These are phyloP conservation scores for Amiota mariae DNA, from an alignment of 2,888 invertebrate species.

Conservation along the genomic window DNA sequence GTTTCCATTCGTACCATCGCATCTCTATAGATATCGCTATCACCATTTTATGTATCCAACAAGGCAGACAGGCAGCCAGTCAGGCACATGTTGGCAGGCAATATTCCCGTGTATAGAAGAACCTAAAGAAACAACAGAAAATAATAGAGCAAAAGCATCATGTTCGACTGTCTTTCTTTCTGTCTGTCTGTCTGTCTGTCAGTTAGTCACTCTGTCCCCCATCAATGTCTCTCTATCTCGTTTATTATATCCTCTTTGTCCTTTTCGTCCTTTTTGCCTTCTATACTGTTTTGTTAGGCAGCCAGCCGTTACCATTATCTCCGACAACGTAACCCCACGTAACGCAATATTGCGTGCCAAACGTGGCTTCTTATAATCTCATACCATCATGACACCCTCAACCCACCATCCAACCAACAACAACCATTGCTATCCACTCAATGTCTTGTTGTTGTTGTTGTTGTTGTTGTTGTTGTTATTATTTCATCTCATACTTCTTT, in stretches of 20 bases:
- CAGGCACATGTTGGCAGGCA: conserved; percentile 24
- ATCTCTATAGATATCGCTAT: neutral
- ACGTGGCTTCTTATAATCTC: conserved; percentile 40
- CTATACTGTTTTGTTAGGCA: neutral
- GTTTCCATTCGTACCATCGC: neutral
- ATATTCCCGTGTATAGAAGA: neutral
- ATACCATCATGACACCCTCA: neutral
- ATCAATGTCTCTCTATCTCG: neutral
- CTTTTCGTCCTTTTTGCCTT: conserved; percentile 6
- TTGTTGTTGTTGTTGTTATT: conserved; percentile 29
- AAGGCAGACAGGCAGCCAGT: neutral
- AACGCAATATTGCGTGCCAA: conserved; percentile 55
- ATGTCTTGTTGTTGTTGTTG: neutral
- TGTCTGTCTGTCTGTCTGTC: neutral
- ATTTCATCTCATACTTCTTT: conserved; percentile 49
- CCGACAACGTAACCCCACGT: conserved; percentile 58
- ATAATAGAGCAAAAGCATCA: conserved; percentile 28
- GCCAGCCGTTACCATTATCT: conserved; percentile 39
- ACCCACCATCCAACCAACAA: neutral
- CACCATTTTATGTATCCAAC: neutral
- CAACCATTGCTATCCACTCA: neutral
- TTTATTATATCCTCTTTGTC: neutral
- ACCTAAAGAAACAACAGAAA: conserved; percentile 3
- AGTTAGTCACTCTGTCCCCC: neutral
- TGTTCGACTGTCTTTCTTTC: neutral